Evolutionary conservation across 2,797 vertebrate species (phyloP), one percentile per base, ranked within the genome.

Genomic region (Pseudochaenichthys georgianus): DNA sequence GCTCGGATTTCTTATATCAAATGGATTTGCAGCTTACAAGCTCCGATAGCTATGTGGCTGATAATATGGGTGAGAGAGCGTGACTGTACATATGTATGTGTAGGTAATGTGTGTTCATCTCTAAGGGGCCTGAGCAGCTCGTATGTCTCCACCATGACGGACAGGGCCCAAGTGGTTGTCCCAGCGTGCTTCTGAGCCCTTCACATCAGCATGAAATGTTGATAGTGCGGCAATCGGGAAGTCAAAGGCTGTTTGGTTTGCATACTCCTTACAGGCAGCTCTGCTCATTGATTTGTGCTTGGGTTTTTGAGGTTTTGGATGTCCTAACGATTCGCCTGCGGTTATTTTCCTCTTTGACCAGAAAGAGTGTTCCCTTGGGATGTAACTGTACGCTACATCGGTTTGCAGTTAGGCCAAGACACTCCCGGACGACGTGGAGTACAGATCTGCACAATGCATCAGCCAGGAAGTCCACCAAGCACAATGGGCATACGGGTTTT

Each of bases 271-370:
- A 86, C 87, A 91, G 90, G 88, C 92, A 91, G 87, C 89, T 88
- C 77, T 59, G 84, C 75, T 84, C 85, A 96, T 95, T 73, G 95
- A 95, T 95, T 95, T 82, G 78, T 70, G 79, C 91, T 93, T 84
- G 51, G 77, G 85, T 94, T 94, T 88, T 87, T 88, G 88, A 92
- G 89, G 93, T 85, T 90, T 95, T 88, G 84, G 84, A 87, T 94
- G 94, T 94, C 93, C 79, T 92, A 94, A 92, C 84, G 90, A 94
- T 94, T 94, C 83, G 87, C 93, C 89, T 92, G 89, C 86, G 89
- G 91, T 92, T 91, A 87, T 84, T 88, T 92, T 94, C 87, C 92
- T 87, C 89, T 90, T 88, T 94, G 92, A 91, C 93, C 94, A 94
- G 91, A 92, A 94, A 87, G 88, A 91, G 79, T n/a, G 80, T 72